Evolutionary conservation across 2,888 invertebrate species (phyloP).

Genomic region (Drosophila cognata): DNA sequence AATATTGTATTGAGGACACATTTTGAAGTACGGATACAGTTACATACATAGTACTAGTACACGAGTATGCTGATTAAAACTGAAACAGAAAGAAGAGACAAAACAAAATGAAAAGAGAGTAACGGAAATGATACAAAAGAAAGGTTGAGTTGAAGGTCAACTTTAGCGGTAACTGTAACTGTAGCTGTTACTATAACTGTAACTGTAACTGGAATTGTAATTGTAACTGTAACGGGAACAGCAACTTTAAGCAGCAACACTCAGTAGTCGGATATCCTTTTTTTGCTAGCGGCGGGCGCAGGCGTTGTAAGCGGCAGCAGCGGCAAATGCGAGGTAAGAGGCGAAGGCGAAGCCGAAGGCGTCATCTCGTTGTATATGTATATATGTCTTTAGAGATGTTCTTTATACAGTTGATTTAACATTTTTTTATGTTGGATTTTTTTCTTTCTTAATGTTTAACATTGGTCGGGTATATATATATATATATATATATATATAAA

Average conservation of each 20-base stretch:
- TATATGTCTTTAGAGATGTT: conserved; percentile 26
- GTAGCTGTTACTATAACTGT: conserved; percentile 20
- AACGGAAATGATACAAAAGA: conserved; percentile 2
- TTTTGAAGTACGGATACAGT: conserved; percentile 25
- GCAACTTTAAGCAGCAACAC: conserved; percentile 57
- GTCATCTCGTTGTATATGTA: conserved; percentile 33
- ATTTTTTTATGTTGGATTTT: neutral
- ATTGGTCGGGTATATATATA: conserved; percentile 10
- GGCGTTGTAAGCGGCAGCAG: conserved; percentile 66
- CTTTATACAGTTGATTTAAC: conserved; percentile 22
- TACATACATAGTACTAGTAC: conserved; percentile 27
- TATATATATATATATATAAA: conserved; percentile 14
- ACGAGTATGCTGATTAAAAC: conserved; percentile 35
- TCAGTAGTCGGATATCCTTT: conserved; percentile 59
- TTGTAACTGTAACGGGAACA: conserved; percentile 36
- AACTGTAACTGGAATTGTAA: conserved; percentile 27
- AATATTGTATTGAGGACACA: neutral
- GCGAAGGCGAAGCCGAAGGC: conserved; percentile 35
- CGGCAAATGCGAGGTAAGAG: conserved; percentile 27
- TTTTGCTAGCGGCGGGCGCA: conserved; percentile 52
- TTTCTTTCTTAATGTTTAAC: conserved; percentile 24
- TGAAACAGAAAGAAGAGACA: conserved; percentile 19
- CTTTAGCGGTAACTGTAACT: conserved; percentile 34
- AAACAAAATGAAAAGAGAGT: conserved; percentile 7
- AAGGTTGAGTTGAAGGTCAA: conserved; percentile 22